These are phyloP conservation scores for Drosophila sulfurigaster DNA, from an alignment of 1,140 invertebrate genomes.

Conservation along the genomic window DNA sequence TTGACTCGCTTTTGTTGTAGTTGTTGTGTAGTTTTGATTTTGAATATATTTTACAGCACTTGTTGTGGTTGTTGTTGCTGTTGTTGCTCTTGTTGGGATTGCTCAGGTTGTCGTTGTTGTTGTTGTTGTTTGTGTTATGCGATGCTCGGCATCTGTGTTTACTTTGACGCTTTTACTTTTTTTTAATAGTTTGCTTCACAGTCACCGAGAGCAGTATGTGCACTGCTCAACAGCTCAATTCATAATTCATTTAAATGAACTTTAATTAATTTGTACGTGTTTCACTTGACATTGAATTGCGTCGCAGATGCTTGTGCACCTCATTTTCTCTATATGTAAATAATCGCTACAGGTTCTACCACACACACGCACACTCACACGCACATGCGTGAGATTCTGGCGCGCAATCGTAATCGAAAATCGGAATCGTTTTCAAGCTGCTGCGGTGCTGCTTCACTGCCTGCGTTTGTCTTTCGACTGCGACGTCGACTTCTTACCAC, in stretches of 20 bases:
- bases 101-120: slow-evolving; percentile 1
- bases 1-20: slow-evolving; percentile 16
- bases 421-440: slow-evolving; percentile 14
- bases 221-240: not conserved
- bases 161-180: slow-evolving; percentile 23
- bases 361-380: not conserved
- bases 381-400: slow-evolving; percentile 16
- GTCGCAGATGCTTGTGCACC: not conserved
- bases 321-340: slow-evolving; percentile 11
- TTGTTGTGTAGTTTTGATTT: slow-evolving; percentile 18
- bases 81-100: no score
- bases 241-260: not conserved
- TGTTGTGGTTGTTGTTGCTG: slow-evolving; percentile 3
- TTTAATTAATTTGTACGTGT: slow-evolving; percentile 11
- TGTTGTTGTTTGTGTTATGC: not conserved
- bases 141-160: slow-evolving; percentile 11
- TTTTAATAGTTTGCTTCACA: not conserved
- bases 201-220: not conserved
- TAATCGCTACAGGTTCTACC: slow-evolving; percentile 24
- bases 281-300: slow-evolving; percentile 18
- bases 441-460: slow-evolving; percentile 1
- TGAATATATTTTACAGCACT: slow-evolving; percentile 6
- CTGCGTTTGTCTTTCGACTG: slow-evolving; percentile 21
- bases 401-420: slow-evolving; percentile 16
- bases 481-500: not conserved